Evolutionary conservation across 2,888 invertebrate species (phyloP).

Genomic region (Agriopis leucophaearia): DNA sequence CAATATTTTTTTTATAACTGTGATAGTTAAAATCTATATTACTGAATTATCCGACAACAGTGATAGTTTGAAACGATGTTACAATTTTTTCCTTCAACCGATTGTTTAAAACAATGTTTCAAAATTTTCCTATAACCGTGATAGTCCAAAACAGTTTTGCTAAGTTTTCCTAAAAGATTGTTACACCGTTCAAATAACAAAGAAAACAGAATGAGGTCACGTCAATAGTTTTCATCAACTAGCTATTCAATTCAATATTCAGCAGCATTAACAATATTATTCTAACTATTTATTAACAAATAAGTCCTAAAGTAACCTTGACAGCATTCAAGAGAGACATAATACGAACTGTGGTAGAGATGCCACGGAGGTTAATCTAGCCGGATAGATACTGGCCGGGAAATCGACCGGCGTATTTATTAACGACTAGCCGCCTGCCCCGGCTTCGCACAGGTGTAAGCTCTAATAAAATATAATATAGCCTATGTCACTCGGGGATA

Average conservation of each 20-base stretch:
- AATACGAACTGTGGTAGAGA: slow-evolving; percentile 19
- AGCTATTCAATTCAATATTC: slow-evolving; percentile 26
- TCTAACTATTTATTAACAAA: slow-evolving; percentile 40
- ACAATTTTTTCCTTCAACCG: too few relatives aligned
- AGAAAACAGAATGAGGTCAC: slow-evolving; percentile 11
- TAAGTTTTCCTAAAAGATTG: neutral
- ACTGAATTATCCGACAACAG: too few relatives aligned
- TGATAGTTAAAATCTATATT: too few relatives aligned
- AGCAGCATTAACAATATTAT: slow-evolving; percentile 32
- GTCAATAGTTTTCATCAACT: slow-evolving; percentile 23
- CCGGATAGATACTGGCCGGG: neutral
- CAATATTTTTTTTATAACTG: too few relatives aligned
- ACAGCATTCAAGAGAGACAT: slow-evolving; percentile 39
- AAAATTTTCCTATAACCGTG: too few relatives aligned
- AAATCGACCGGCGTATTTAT: too few relatives aligned
- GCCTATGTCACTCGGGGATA: too few relatives aligned
- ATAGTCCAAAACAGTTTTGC: neutral
- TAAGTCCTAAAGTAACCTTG: slow-evolving; percentile 39
- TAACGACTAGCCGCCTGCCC: too few relatives aligned
- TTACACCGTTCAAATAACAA: neutral
- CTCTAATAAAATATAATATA: too few relatives aligned
- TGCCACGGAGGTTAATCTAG: neutral
- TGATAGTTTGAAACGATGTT: too few relatives aligned
- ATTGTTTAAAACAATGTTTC: too few relatives aligned
- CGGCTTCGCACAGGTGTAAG: too few relatives aligned